Base-by-base conservation (phyloP, 2,113 vertebrate genomes). In the Paracanthobrama guichenoti region DNA sequence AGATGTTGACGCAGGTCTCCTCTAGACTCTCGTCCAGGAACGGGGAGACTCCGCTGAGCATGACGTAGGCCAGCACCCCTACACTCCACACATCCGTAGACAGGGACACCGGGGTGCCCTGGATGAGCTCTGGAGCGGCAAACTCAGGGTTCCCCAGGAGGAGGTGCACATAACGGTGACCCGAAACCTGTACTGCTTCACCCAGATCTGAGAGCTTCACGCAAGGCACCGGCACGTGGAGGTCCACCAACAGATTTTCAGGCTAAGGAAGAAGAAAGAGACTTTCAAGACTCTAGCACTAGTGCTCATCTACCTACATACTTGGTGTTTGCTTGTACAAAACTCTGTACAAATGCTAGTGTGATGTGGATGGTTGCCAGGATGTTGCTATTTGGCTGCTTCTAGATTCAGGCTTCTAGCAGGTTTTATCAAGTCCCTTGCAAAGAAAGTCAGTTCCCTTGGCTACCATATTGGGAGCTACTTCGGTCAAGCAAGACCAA, bases 21-120 rank as follows among this genome's bases (percentile, higher is more conserved):
- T 99, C 98, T 6, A 95, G 96, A 60, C 97, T 99, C 87, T 99
- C 98, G 8, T 99, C 98, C 89, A 99, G 91, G 89, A 99, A 99
- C 0, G 98, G 98, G 6, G 98, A 99, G 3, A 99, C 98, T 0
- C 98, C 98, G 0, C 98, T 99, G 67, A 99, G 90, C 96, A 96
- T 96, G 84, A 99, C 95, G 0, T 99, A 99, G 0, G 96, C 95
- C 87, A 99, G 93, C 18, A 99, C 97, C 1, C 97, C 98, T 0
- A 98, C 90, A 87, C 97, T 98, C 98, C 98, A 99, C 89, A 98
- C 94, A 24, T 99, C 98, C 0, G 97, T 97, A 62, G 96, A 95
- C 31, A 97, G 89, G 2, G 97, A 97, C 22, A 99, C 97, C 0
- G 98, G 97, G 6, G 94, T 94, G n/a, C 98, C 98, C 46, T 96